A percentile compares a stretch with the other conserved stretches of the same genome.
These are phyloP conservation scores for Sericinus montela DNA, from an alignment of 2,888 invertebrate genomes.

Conservation along the genomic window DNA sequence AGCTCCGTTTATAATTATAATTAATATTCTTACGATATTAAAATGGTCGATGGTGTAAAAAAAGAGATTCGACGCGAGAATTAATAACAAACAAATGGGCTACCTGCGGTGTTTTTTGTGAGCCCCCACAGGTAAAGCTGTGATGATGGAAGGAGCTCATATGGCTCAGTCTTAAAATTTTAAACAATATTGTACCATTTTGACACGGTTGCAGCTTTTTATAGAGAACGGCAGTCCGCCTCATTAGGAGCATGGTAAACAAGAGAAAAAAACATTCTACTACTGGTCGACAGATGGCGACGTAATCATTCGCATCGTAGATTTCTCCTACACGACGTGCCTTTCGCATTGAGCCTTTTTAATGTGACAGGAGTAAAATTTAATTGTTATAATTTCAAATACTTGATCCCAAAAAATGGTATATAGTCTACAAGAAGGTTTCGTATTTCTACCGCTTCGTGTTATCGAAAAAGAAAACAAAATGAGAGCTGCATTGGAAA, in stretches of 20 bases:
- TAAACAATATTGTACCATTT: constrained; percentile 73
- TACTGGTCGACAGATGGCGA: constrained; percentile 66
- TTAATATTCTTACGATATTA: constrained; percentile 79
- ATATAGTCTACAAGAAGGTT: constrained; percentile 31
- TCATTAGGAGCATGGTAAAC: constrained; percentile 57
- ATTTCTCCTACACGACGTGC: constrained; percentile 2
- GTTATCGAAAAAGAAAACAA: constrained; percentile 57
- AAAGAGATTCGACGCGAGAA: constrained; percentile 74
- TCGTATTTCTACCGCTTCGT: constrained; percentile 56
- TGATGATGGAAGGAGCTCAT: constrained; percentile 72
- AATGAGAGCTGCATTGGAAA: constrained; percentile 65
- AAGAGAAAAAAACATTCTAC: constrained; percentile 46
- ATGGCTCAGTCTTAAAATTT: constrained; percentile 69
- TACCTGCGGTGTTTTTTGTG: constrained; percentile 78
- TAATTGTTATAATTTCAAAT: constrained; percentile 25
- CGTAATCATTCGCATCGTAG: constrained; percentile 18
- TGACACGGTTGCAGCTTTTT: constrained; percentile 74
- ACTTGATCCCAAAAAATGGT: constrained; percentile 23
- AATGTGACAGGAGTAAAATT: constrained; percentile 19
- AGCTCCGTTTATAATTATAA: constrained; percentile 77
- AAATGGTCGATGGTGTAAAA: constrained; percentile 63
- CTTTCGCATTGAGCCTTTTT: constrained; percentile 6
- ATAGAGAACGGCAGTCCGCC: constrained; percentile 52
- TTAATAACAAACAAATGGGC: constrained; percentile 80
- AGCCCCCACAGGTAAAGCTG: constrained; percentile 68